phyloP scores from a whole-genome alignment of 2,888 invertebrate genomes.

The Hydropsyche betteni region DNA sequence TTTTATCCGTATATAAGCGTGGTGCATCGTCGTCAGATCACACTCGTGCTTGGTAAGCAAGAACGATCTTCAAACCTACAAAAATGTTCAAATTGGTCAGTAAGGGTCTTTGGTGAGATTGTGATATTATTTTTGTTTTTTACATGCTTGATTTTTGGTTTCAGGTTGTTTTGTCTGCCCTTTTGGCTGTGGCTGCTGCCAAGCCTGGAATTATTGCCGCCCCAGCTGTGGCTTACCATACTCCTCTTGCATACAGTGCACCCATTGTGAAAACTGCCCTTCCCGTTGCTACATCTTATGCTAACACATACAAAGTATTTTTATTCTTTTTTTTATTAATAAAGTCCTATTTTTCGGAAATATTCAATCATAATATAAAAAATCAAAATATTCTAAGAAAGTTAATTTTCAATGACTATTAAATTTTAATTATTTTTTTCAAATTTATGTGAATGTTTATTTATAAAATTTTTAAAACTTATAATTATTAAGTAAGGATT shows the following conservation, averaged over 20 bases:
- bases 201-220: conserved; percentile 55
- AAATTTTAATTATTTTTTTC: no score
- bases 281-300: conserved; percentile 72
- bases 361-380: no score
- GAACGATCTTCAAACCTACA: conserved; percentile 54
- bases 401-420: no score
- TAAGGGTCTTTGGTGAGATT: conserved; percentile 46
- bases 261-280: conserved; percentile 64
- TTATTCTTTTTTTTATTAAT: neutral
- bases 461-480: no score
- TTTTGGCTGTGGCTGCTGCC: conserved; percentile 61
- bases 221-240: conserved; percentile 58
- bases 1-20: conserved; percentile 62
- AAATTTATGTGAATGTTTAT: no score
- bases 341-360: no score
- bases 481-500: no score
- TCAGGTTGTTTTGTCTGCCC: conserved; percentile 65
- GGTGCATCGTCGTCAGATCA: conserved; percentile 53
- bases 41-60: conserved; percentile 57
- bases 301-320: conserved; percentile 71
- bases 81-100: conserved; percentile 72
- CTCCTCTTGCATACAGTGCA: conserved; percentile 54
- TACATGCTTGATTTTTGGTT: conserved; percentile 23
- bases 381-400: no score
- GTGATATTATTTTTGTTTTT: neutral